These are phyloP conservation scores for Craterocephalus amniculus DNA, from an alignment of 2,797 vertebrate species.

Conservation along the genomic window DNA sequence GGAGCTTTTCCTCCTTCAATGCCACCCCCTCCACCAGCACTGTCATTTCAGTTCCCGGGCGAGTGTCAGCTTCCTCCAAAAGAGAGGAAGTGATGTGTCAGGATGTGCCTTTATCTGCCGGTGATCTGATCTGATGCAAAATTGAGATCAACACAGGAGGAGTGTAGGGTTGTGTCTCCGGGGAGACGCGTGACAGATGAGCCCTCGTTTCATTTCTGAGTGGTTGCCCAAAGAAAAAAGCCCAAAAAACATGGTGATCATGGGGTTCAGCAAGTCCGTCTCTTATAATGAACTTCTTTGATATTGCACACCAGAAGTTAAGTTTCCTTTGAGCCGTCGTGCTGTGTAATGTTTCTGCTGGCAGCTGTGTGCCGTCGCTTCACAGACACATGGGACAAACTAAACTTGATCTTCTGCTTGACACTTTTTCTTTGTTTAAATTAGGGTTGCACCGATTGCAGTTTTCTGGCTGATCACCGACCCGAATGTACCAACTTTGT, in stretches of 20 bases:
- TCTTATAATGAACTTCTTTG: constrained; percentile 23
- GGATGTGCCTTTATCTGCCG: constrained; percentile 77
- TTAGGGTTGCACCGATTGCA: too few relatives aligned
- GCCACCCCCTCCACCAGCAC: constrained; percentile 10
- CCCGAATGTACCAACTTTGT: too few relatives aligned
- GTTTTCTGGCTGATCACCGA: too few relatives aligned
- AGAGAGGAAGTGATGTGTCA: constrained; percentile 79
- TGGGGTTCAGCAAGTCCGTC: constrained; percentile 34
- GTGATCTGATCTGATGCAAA: constrained; percentile 81
- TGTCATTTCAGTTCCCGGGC: constrained; percentile 64
- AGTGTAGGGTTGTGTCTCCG: constrained; percentile 42
- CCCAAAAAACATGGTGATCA: constrained; percentile 19
- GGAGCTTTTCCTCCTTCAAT: constrained; percentile 47
- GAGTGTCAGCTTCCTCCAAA: constrained; percentile 73
- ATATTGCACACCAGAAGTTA: constrained; percentile 37
- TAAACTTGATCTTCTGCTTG: constrained; percentile 26
- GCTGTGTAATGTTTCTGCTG: constrained; percentile 28
- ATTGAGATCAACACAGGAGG: constrained; percentile 69
- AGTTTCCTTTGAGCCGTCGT: constrained; percentile 31
- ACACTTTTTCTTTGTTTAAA: constrained; percentile 23
- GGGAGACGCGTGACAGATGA: constrained; percentile 44
- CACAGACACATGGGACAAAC: constrained; percentile 19
- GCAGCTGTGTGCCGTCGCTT: constrained; percentile 47
- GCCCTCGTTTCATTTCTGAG: constrained; percentile 25
- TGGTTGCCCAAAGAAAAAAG: constrained; percentile 13